Evolutionary conservation across 2,113 vertebrate species (phyloP).

Genomic region (Chaetops frenatus): DNA sequence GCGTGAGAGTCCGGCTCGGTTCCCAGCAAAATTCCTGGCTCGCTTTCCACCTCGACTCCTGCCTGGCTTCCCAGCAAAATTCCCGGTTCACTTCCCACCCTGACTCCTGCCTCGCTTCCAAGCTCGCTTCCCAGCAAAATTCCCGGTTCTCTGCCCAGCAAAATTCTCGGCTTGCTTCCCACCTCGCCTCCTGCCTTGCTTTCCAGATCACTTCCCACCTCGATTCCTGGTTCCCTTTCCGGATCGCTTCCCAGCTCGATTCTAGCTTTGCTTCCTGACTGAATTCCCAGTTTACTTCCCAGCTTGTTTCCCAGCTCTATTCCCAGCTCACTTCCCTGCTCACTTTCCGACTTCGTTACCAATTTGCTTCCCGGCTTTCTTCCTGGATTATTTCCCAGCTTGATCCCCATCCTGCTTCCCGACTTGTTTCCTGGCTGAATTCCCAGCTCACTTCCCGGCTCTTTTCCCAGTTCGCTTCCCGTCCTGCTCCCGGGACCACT

Average conservation of each 20-base stretch:
- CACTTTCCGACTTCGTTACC: accelerated
- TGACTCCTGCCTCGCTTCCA: accelerated
- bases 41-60: no score
- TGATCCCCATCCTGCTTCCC: background rate
- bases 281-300: accelerated
- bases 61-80: no score
- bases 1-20: accelerated
- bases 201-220: accelerated
- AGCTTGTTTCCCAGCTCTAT: accelerated
- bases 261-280: background rate
- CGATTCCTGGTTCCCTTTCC: no score
- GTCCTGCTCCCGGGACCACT: accelerated
- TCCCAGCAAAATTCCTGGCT: background rate
- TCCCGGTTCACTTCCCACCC: accelerated
- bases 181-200: accelerated
- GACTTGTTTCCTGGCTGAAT: accelerated
- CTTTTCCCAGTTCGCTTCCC: accelerated
- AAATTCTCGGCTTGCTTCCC: accelerated
- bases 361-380: accelerated
- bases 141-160: no score
- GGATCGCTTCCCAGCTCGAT: no score
- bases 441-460: accelerated
- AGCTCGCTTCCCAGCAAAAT: accelerated
- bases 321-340: accelerated
- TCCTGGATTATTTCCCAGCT: background rate